Evolutionary conservation across 2,113 vertebrate genomes (phyloP), one percentile per base, ranked within the genome.

Genomic region (Embiotoca jacksoni): DNA sequence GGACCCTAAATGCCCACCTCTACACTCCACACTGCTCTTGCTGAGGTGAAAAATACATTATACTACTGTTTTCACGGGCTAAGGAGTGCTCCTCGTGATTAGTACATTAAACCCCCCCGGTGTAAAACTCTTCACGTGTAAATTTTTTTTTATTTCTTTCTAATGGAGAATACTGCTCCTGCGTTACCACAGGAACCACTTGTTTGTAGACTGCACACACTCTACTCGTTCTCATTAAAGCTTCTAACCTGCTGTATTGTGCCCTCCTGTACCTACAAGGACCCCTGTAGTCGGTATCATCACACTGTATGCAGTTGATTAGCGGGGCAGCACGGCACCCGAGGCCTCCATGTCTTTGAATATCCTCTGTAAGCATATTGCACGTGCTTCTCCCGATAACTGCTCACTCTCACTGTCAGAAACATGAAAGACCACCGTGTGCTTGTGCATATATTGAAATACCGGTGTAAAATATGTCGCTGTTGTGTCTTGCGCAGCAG

Each of bases 391-490:
- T 80, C 44, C 35, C 52, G 75, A 85, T 78, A 79, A 81, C 55
- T 14, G 67, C 47, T 75, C 39, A 6, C 55, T 65, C 62, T 84
- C 61, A 10, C 53, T 61, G 57, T 72, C 70, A 72, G 32, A 83
- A 68, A 89, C 81, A 86, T 73, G 50, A 85, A 88, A 85, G 70
- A 53, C 74, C 84, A 35, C 64, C 58, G 15, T 37, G 63, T 4
- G 72, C 56, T 52, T 9, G 8, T 70, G 39, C 55, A 14, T 61
- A 32, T 59, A 67, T 31, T 33, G 65, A 47, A 78, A 60, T 58
- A 70, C 2, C n/a, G 9, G 60, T 47, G 67, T 9, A 52, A 52
- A 81, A 65, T 32, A 39, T 73, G 77, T 69, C 57, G 46, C 61
- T 66, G 31, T 61, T 52, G 50, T 65, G 71, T 52, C 37, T 76